A percentile compares a stretch with the other conserved stretches of the same genome.
Conservation (phyloP, 1,140 invertebrate genomes). For the Drosophila kurseongensis region DNA sequence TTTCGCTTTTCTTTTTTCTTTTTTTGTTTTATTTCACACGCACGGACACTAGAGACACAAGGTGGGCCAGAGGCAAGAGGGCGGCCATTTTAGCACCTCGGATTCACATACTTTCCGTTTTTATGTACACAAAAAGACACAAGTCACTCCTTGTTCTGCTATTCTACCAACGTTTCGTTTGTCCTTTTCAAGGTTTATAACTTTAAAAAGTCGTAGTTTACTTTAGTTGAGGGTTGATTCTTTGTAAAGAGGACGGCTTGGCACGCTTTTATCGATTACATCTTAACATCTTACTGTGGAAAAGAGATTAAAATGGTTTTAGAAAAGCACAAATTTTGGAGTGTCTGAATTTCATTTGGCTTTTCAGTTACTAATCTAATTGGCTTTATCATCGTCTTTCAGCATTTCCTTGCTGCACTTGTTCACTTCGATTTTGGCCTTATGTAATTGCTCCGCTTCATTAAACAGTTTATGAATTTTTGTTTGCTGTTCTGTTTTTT, state of each 20-base stretch:
- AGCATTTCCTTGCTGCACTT: slow-evolving; percentile 27
- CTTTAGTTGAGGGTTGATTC: slow-evolving; percentile 55
- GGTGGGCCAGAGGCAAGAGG: slow-evolving; percentile 59
- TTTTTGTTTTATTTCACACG: slow-evolving; percentile 67
- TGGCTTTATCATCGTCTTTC: slow-evolving; percentile 29
- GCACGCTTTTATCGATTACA: slow-evolving; percentile 71
- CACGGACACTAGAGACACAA: slow-evolving; percentile 50
- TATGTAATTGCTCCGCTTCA: slow-evolving; percentile 78
- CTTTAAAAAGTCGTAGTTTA: slow-evolving; percentile 55
- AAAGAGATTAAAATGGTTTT: slow-evolving; percentile 18
- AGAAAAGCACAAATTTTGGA: not conserved
- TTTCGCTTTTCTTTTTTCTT: slow-evolving; percentile 9
- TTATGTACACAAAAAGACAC: slow-evolving; percentile 34
- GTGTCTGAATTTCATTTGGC: not conserved
- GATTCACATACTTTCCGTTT: slow-evolving; percentile 53
- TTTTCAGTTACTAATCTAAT: slow-evolving; percentile 25
- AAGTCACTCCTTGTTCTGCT: slow-evolving; percentile 48
- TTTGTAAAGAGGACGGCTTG: slow-evolving; percentile 81
- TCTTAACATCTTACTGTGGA: slow-evolving; percentile 53
- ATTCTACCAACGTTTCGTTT: slow-evolving; percentile 43
- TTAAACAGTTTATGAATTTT: slow-evolving; percentile 76
- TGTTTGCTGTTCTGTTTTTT: slow-evolving; percentile 12
- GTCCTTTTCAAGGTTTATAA: slow-evolving; percentile 26
- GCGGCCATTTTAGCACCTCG: slow-evolving; percentile 44
- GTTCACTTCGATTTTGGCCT: slow-evolving; percentile 37